Evolutionary conservation across 2,888 invertebrate species (phyloP).

Genomic region (Erpobdella octoculata): DNA sequence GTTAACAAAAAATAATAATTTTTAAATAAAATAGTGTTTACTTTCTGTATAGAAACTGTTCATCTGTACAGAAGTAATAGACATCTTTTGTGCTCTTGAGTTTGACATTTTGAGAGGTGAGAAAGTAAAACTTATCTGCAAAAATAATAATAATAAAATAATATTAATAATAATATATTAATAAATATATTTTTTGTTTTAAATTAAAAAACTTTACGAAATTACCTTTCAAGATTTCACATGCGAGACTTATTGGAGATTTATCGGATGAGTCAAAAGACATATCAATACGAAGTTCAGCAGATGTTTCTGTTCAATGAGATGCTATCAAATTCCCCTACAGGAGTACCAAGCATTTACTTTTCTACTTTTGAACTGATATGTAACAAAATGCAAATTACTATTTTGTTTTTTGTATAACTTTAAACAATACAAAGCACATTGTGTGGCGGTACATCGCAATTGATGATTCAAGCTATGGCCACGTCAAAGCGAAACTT

Average conservation of each 20-base stretch:
- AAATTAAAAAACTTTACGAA: neutral
- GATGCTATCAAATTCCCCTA: neutral
- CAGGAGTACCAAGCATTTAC: neutral
- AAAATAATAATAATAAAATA: neutral
- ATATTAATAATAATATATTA: neutral
- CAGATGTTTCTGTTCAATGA: too few species aligned
- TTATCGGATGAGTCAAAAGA: neutral
- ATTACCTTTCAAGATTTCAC: neutral
- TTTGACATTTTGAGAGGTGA: slow-evolving; percentile 21
- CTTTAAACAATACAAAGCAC: neutral
- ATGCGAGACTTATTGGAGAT: neutral
- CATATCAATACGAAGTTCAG: neutral
- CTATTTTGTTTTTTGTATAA: neutral
- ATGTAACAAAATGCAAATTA: too few species aligned
- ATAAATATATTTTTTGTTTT: neutral
- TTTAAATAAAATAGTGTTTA: slow-evolving; percentile 33
- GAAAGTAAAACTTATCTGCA: slow-evolving; percentile 27
- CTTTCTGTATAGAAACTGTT: slow-evolving; percentile 81
- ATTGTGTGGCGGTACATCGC: too few species aligned
- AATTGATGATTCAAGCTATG: too few species aligned
- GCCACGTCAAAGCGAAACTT: too few species aligned
- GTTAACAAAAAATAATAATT: neutral
- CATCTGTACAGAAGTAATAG: slow-evolving; percentile 81
- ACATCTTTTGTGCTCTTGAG: slow-evolving; percentile 11
- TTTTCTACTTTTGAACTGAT: too few species aligned